These are phyloP conservation scores for Phoenicopterus ruber DNA, from an alignment of 2,113 vertebrate species.

Conservation along the genomic window DNA sequence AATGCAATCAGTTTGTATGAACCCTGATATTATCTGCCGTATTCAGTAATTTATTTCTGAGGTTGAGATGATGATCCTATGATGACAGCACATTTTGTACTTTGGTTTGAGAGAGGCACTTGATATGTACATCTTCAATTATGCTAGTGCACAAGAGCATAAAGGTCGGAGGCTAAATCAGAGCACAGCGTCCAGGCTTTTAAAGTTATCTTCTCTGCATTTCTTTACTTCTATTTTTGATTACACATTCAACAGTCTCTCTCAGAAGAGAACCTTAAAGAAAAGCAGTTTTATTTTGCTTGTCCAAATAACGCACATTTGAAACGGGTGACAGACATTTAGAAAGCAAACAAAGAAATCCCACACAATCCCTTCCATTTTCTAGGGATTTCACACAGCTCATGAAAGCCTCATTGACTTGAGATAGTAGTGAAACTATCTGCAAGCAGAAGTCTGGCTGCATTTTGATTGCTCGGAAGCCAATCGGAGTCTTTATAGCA, in stretches of 20 bases:
- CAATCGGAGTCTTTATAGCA: background rate
- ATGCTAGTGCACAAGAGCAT: background rate
- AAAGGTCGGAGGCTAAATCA: background rate
- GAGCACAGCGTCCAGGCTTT: background rate
- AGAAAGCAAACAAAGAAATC: background rate
- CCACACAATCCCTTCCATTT: background rate
- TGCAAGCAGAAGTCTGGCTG: background rate
- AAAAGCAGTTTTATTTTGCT: background rate
- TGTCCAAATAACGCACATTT: fast-evolving
- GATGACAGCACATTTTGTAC: background rate
- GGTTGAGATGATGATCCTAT: background rate
- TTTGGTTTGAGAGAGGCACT: background rate
- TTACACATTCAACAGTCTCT: background rate
- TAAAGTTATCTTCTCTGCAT: background rate
- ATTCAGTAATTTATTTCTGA: background rate
- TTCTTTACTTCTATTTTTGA: background rate
- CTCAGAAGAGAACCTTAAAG: background rate
- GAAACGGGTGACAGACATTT: background rate
- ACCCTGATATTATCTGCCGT: background rate
- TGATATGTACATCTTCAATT: background rate
- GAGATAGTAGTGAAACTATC: background rate
- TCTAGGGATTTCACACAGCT: background rate
- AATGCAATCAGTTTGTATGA: background rate
- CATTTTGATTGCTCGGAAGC: background rate
- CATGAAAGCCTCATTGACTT: background rate